Percentiles rank a stretch among this genome's conserved stretches.
Evolutionary conservation across 2,888 invertebrate species (phyloP).

Genomic region (Bombylius discolor): DNA sequence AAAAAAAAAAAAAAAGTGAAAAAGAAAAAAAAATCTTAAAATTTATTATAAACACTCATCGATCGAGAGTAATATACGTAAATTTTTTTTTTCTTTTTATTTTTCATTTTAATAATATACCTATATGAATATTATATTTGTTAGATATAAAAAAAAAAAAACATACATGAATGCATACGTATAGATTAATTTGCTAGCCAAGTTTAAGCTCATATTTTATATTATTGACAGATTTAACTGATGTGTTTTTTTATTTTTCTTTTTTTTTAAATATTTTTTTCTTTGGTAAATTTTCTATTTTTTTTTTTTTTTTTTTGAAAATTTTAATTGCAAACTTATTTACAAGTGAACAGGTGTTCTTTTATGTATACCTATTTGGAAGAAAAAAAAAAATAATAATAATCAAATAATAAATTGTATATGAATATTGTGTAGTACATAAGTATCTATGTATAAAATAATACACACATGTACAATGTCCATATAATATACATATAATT

Average conservation of each 20-base stretch:
- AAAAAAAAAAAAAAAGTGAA: neutral
- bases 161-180: neutral
- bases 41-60: neutral
- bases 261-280: neutral
- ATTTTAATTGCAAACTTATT: neutral
- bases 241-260: neutral
- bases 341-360: neutral
- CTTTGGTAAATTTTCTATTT: neutral
- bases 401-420: too few relatives aligned
- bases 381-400: too few relatives aligned
- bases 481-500: too few relatives aligned
- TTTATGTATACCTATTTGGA: too few relatives aligned
- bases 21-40: neutral
- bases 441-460: too few relatives aligned
- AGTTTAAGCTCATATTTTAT: neutral
- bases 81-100: neutral
- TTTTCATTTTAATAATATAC: neutral
- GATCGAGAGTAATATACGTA: neutral
- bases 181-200: neutral
- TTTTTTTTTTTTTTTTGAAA: neutral
- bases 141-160: neutral
- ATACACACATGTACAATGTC: too few relatives aligned
- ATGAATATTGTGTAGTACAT: too few relatives aligned
- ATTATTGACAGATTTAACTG: neutral
- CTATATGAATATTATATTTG: neutral